phyloP scores from a whole-genome alignment of 2,113 vertebrate species.

The Monarcha castaneiventris region DNA sequence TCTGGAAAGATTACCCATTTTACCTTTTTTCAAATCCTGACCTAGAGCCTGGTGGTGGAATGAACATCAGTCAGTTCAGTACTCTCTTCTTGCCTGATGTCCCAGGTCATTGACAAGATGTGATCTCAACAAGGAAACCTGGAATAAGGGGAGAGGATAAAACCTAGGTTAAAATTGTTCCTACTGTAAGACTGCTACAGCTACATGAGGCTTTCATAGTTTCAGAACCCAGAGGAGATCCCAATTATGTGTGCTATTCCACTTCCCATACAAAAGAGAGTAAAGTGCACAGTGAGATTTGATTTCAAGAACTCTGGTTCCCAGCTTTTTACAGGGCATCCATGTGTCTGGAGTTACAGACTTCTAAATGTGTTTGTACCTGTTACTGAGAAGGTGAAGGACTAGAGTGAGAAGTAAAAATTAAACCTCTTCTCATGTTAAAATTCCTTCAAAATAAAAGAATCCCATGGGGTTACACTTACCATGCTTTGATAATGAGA shows the following conservation, averaged over 20 bases:
- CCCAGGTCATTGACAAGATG: not conserved
- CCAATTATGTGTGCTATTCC: not conserved
- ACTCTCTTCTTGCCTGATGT: not conserved
- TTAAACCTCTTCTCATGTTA: not conserved
- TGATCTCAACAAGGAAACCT: not conserved
- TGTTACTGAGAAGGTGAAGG: not conserved
- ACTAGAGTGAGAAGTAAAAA: not conserved
- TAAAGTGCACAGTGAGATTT: not conserved
- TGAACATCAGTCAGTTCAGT: not conserved
- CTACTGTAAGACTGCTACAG: not conserved
- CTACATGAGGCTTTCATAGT: not conserved
- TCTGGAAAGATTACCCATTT: not conserved
- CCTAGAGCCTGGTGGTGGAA: not conserved
- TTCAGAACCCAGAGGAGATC: not conserved
- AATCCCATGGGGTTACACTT: not conserved
- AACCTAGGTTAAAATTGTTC: not conserved
- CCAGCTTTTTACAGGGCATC: not conserved
- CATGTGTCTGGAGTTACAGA: not conserved
- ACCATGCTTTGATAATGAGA: not conserved
- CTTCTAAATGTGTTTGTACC: not conserved
- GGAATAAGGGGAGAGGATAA: not conserved
- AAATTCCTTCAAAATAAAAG: not conserved
- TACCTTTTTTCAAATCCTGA: not conserved
- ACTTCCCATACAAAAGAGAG: not conserved
- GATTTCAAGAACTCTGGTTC: not conserved